These are phyloP conservation scores for Onychorhynchus coronatus DNA, from an alignment of 2,113 vertebrate genomes.

Conservation along the genomic window DNA sequence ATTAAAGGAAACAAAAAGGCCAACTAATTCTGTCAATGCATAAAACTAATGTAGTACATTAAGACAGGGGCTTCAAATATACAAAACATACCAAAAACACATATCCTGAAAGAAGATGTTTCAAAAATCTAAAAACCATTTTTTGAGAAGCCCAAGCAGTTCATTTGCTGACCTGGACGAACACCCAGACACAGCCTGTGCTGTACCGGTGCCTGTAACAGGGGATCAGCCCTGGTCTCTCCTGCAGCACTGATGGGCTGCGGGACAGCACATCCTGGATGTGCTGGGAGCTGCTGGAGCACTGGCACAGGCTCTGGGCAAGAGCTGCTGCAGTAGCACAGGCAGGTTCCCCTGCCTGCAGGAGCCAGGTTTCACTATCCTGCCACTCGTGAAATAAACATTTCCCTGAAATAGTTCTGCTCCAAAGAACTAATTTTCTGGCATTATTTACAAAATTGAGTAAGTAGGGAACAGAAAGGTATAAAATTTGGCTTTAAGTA, in stretches of 20 bases:
- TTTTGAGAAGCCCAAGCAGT: not conserved
- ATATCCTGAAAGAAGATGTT: not conserved
- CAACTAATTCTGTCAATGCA: not conserved
- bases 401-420: not conserved
- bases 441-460: not conserved
- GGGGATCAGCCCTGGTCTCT: not conserved
- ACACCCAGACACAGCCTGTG: accelerated
- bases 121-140: not conserved
- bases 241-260: accelerated
- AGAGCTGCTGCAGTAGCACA: accelerated
- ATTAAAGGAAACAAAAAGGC: not conserved
- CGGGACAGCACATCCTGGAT: not conserved
- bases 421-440: not conserved
- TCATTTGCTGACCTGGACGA: not conserved
- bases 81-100: not conserved
- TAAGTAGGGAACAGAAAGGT: not conserved
- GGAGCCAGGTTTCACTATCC: not conserved
- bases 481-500: not conserved
- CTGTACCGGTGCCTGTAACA: not conserved
- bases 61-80: not conserved
- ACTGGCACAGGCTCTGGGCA: accelerated
- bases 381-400: not conserved
- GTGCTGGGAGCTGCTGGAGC: not conserved
- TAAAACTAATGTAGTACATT: not conserved
- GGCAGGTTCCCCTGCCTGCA: not conserved